phyloP scores from a whole-genome alignment of 2,113 vertebrate genomes.

The Cathartes aura region DNA sequence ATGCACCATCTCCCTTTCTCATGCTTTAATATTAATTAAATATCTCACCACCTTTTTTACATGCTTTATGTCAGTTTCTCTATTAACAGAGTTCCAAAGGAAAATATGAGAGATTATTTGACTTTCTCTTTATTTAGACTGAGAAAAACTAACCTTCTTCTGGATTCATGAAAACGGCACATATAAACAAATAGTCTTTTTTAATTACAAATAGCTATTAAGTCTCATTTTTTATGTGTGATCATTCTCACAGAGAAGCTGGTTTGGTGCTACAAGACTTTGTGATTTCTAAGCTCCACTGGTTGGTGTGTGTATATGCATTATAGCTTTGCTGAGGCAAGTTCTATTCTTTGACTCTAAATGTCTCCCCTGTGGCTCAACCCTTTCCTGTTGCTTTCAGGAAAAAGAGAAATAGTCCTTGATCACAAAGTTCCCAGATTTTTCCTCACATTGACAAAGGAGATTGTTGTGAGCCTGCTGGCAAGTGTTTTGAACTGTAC shows the following conservation, averaged over 20 bases:
- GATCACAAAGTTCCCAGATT: constrained; percentile 23
- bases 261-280: not conserved
- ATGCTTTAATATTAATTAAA: not conserved
- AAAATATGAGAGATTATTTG: not conserved
- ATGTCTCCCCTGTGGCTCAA: constrained; percentile 26
- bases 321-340: not conserved
- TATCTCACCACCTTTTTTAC: not conserved
- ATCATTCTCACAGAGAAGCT: not conserved
- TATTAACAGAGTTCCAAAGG: not conserved
- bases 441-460: constrained; percentile 29
- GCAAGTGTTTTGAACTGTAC: constrained; percentile 8
- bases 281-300: not conserved
- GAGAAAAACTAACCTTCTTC: not conserved
- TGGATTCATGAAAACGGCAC: not conserved
- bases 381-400: constrained; percentile 65
- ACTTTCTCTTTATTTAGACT: not conserved
- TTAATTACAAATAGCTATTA: constrained; percentile 34
- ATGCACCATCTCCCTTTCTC: not conserved
- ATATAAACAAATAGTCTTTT: constrained; percentile 24
- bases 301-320: not conserved
- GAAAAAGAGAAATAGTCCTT: constrained; percentile 36
- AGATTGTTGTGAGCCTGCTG: constrained; percentile 42
- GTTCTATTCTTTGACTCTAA: constrained; percentile 34
- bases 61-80: not conserved
- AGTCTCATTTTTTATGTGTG: constrained; percentile 17